Evolutionary conservation across 2,888 invertebrate genomes (phyloP).

Genomic region (Agrochola lota): DNA sequence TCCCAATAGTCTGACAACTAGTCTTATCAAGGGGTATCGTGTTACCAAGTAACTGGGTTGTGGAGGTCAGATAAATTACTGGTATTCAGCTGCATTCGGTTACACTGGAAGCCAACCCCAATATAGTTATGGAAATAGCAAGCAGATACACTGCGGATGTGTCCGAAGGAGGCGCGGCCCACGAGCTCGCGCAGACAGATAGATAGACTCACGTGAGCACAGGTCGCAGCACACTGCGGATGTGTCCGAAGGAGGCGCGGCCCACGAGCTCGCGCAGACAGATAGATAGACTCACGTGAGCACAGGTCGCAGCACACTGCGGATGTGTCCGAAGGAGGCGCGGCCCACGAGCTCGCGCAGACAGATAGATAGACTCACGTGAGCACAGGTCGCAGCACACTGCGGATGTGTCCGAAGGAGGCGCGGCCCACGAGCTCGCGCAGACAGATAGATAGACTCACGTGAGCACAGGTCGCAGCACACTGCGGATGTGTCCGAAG

Average conservation of each 20-base stretch:
- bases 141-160: conserved; percentile 97
- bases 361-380: conserved; percentile 83
- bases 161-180: conserved; percentile 98
- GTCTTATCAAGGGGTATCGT: too few species aligned
- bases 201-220: conserved; percentile 80
- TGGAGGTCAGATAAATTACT: too few species aligned
- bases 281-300: conserved; percentile 89
- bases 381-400: conserved; percentile 96
- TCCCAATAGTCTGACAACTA: too few species aligned
- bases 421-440: conserved; percentile 98
- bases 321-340: conserved; percentile 98
- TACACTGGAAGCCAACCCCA: too few species aligned
- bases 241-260: conserved; percentile 98
- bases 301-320: conserved; percentile 95
- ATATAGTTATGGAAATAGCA: too few species aligned
- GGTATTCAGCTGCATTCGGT: too few species aligned
- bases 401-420: conserved; percentile 98
- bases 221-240: conserved; percentile 96
- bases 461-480: conserved; percentile 94
- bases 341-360: conserved; percentile 93
- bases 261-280: conserved; percentile 97
- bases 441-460: conserved; percentile 81
- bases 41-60: too few species aligned
- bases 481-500: conserved; percentile 97
- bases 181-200: conserved; percentile 95